Evolutionary conservation across 2,888 invertebrate genomes (phyloP), one percentile per base, ranked within the genome.

Genomic region (Nomada fabriciana): DNA sequence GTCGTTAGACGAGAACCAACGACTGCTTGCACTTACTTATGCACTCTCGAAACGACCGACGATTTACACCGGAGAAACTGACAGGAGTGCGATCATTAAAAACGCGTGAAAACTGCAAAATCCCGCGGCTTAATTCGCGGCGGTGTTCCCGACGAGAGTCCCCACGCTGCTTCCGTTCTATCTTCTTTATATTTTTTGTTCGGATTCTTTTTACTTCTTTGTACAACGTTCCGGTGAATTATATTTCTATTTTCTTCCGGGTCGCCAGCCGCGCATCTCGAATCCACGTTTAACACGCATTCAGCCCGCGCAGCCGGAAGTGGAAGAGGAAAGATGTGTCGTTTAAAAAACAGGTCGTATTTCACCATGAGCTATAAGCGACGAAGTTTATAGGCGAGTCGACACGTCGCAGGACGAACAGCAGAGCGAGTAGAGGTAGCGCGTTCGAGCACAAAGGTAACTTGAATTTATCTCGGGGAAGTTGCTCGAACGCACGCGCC

Each of bases 211-310:
- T 20, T 53, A 11, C 15, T 53, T 50, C 53, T 53, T 42, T 10
- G n/a, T 42, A n/a, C 23, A 63, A 67, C 64, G 78, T 67, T 64
- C 29, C 68, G 57, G 47, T 57, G 52, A 67, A 74, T 74, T 65
- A 79, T 80, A 75, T 80, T 71, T 61, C 60, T 68, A 71, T 75
- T 82, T 80, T 70, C 29, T 42, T 50, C 67, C 59, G 23, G 75
- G 60, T 68, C 76, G 59, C 79, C 67, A 61, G 67, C 80, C 71
- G 57, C n/a, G 53, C 55, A 50, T 60, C 61, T 20, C 63, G 42
- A 50, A 52, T 76, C 64, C 55, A 25, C 72, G 72, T 61, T 61
- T 60, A 50, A 43, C 67, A 20, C 42, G 72, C 81, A 82, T 76
- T 65, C 76, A 72, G 59, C 72, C 47, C 60, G 65, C 25, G 53